phyloP scores from a whole-genome alignment of 2,113 vertebrate species.

The Typhlomys cinereus region DNA sequence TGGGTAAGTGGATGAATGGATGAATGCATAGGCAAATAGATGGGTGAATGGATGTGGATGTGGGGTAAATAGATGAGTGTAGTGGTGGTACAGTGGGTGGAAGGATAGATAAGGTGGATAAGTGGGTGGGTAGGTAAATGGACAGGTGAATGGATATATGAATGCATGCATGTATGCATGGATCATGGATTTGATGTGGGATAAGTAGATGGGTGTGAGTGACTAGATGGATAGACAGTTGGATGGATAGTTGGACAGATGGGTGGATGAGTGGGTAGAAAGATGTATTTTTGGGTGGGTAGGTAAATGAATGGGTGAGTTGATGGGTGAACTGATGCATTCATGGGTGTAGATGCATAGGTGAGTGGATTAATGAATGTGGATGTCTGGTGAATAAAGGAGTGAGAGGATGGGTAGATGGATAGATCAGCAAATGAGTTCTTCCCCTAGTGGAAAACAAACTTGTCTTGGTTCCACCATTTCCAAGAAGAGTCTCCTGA shows the following conservation, averaged over 20 bases:
- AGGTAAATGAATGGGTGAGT: too few species aligned
- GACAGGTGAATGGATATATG: not conserved
- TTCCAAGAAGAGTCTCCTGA: slow-evolving; percentile 20
- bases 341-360: too few species aligned
- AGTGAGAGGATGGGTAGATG: not conserved
- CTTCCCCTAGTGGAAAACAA: slow-evolving; percentile 15
- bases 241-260: not conserved
- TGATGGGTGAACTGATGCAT: too few species aligned
- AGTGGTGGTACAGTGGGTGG: not conserved
- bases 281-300: too few species aligned
- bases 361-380: too few species aligned
- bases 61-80: too few species aligned
- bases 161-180: not conserved
- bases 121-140: not conserved
- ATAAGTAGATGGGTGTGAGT: too few species aligned
- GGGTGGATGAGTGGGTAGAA: not conserved
- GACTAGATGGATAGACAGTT: not conserved
- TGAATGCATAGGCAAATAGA: not conserved
- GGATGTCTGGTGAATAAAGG: too few species aligned
- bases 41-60: not conserved
- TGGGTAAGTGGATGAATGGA: not conserved
- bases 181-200: too few species aligned
- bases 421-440: not conserved
- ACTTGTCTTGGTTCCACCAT: not conserved
- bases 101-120: too few species aligned